Evolutionary conservation across 2,888 invertebrate species (phyloP).

Genomic region (Caenorhabditis sp.): DNA sequence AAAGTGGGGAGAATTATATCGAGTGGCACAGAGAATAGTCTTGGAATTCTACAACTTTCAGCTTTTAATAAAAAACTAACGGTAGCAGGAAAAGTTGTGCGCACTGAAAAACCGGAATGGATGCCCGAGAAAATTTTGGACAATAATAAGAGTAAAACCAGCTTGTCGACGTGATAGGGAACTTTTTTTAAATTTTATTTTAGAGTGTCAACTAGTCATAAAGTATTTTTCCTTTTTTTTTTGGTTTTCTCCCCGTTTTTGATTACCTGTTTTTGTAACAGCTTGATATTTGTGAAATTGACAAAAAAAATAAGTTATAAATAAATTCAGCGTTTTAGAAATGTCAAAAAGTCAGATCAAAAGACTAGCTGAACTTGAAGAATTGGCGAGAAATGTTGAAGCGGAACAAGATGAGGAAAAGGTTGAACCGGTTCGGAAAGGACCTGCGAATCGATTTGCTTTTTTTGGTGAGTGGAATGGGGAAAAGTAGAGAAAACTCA

Average conservation of each 20-base stretch:
- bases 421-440: constrained; percentile 15
- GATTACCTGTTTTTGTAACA: not conserved
- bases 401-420: constrained; percentile 32
- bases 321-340: constrained; percentile 4
- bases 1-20: constrained; percentile 46
- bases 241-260: not conserved
- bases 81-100: constrained; percentile 11
- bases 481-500: too few relatives aligned
- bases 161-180: constrained; percentile 4
- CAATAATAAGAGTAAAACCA: constrained; percentile 27
- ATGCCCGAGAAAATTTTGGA: constrained; percentile 38
- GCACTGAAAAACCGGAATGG: constrained; percentile 29
- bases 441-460: constrained; percentile 39
- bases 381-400: constrained; percentile 19
- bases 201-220: not conserved
- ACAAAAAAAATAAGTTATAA: not conserved
- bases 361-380: constrained; percentile 45
- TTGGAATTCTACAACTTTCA: constrained; percentile 34
- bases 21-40: constrained; percentile 20
- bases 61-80: constrained; percentile 23
- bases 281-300: constrained; percentile 1
- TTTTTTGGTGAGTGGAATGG: constrained; percentile 37
- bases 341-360: constrained; percentile 63
- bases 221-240: constrained; percentile 7
- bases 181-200: not conserved